A percentile compares a stretch with the other conserved stretches of the same genome.
Evolutionary conservation across 2,113 vertebrate species (phyloP).

Genomic region (Megalops atlanticus): DNA sequence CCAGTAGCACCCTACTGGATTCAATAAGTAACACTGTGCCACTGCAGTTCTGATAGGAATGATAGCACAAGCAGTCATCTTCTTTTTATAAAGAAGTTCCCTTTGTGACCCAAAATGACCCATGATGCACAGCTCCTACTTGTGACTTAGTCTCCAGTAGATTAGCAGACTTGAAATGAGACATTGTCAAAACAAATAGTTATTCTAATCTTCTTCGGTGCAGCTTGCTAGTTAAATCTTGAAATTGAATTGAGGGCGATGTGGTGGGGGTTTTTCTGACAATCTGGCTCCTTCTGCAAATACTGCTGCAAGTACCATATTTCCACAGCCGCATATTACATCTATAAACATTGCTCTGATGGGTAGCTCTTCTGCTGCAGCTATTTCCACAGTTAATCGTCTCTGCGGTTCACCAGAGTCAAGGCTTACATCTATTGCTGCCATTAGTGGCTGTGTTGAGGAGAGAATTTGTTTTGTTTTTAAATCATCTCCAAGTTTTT

Average conservation of each 20-base stretch:
- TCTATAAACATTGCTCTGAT: neutral
- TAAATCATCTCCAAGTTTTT: no score
- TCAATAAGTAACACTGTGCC: no score
- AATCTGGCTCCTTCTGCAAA: no score
- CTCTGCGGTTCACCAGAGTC: neutral
- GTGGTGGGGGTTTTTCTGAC: no score
- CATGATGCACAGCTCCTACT: slow-evolving; percentile 16
- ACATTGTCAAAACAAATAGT: slow-evolving; percentile 58
- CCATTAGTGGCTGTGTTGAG: neutral
- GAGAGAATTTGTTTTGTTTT: neutral
- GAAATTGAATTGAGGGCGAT: no score
- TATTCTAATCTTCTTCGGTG: slow-evolving; percentile 54
- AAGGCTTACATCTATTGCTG: neutral
- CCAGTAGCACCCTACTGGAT: no score
- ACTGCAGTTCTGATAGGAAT: no score
- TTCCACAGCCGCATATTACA: neutral
- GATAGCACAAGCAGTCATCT: no score
- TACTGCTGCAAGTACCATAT: neutral
- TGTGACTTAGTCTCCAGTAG: slow-evolving; percentile 28
- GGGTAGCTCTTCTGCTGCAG: neutral
- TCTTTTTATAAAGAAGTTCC: no score
- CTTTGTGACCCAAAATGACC: no score
- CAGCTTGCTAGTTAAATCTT: slow-evolving; percentile 24
- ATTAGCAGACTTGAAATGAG: slow-evolving; percentile 26
- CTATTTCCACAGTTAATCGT: neutral